phyloP scores from a whole-genome alignment of 2,888 invertebrate genomes.

The Drosophila ustulata region DNA sequence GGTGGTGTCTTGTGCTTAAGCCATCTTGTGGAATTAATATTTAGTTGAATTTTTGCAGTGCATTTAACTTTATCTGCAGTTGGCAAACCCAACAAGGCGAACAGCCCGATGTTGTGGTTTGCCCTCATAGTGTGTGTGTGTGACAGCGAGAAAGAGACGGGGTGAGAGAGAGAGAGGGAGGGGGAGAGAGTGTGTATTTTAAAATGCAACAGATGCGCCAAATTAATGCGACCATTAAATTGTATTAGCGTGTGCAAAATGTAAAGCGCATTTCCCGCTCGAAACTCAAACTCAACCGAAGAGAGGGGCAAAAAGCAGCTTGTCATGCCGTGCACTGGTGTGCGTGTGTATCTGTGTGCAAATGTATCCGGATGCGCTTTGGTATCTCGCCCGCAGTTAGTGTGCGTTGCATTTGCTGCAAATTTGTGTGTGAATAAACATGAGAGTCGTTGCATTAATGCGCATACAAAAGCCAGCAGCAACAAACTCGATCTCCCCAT shows the following conservation, averaged over 20 bases:
- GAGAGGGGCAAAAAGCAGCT: slow-evolving; percentile 34
- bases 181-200: slow-evolving; percentile 58
- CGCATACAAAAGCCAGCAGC: slow-evolving; percentile 75
- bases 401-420: slow-evolving; percentile 70
- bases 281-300: slow-evolving; percentile 28
- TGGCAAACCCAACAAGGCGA: slow-evolving; percentile 52
- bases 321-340: slow-evolving; percentile 21
- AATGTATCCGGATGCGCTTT: slow-evolving; percentile 54
- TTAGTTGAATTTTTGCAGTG: slow-evolving; percentile 65
- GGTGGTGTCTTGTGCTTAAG: slow-evolving; percentile 30
- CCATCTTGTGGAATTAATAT: slow-evolving; percentile 69
- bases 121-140: slow-evolving; percentile 21
- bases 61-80: slow-evolving; percentile 72
- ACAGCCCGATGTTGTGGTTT: slow-evolving; percentile 54
- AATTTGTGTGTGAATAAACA: slow-evolving; percentile 79
- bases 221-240: slow-evolving; percentile 80
- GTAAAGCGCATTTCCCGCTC: slow-evolving; percentile 69
- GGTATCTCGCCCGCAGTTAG: slow-evolving; percentile 63
- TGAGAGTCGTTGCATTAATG: slow-evolving; percentile 78
- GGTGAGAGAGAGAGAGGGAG: slow-evolving; percentile 3
- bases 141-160: slow-evolving; percentile 1
- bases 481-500: slow-evolving; percentile 21
- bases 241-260: slow-evolving; percentile 76
- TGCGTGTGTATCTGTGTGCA: slow-evolving; percentile 31
- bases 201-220: slow-evolving; percentile 81